phyloP scores from a whole-genome alignment of 2,888 invertebrate genomes.

The Chloroclystis v-ata region DNA sequence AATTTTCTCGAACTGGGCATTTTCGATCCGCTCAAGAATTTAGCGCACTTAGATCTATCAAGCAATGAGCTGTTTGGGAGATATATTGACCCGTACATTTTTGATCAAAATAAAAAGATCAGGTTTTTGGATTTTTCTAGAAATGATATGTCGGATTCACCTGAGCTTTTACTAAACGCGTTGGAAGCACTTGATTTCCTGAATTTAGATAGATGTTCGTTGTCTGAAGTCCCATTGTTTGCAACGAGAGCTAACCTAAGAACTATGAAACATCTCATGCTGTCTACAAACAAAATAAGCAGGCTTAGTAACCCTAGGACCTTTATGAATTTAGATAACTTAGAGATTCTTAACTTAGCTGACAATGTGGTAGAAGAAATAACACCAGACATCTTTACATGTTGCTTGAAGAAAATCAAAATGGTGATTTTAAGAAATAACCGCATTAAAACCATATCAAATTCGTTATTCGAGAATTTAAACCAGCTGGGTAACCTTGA shows the following conservation, averaged over 20 bases:
- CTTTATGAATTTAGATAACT: conserved; percentile 44
- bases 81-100: conserved; percentile 39
- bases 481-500: conserved; percentile 45
- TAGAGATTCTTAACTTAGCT: conserved; percentile 52
- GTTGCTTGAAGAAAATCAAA: conserved; percentile 43
- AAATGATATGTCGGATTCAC: conserved; percentile 46
- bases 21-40: conserved; percentile 42
- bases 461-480: conserved; percentile 47
- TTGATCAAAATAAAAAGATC: conserved; percentile 39
- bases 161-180: conserved; percentile 39
- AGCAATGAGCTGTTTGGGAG: conserved; percentile 43
- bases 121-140: conserved; percentile 46
- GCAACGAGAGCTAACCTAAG: conserved; percentile 43
- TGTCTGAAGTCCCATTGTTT: conserved; percentile 52
- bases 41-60: conserved; percentile 46
- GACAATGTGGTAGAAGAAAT: conserved; percentile 49
- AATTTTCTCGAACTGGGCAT: conserved; percentile 39
- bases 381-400: conserved; percentile 41
- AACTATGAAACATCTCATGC: conserved; percentile 46
- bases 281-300: conserved; percentile 52
- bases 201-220: conserved; percentile 44
- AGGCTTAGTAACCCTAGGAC: conserved; percentile 33
- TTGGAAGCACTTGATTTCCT: conserved; percentile 39
- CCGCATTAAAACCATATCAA: conserved; percentile 45
- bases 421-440: conserved; percentile 50